A percentile compares a stretch with the other conserved stretches of the same genome.
phyloP scores from a whole-genome alignment of 2,888 invertebrate species.

The Acrocera orbiculus region DNA sequence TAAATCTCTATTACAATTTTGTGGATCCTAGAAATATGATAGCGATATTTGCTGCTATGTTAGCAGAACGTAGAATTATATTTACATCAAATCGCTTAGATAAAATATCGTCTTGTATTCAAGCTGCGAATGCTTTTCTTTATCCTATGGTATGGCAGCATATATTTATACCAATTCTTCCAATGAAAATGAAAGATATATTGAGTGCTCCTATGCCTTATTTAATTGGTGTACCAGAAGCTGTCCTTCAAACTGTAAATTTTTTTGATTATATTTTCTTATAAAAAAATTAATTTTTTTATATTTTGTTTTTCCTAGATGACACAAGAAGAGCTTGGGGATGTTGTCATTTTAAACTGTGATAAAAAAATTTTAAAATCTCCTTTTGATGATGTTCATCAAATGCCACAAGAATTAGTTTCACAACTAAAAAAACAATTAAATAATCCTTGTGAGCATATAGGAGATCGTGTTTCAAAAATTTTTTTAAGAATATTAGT shows the following conservation, averaged over 20 bases:
- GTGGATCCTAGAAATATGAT: constrained; percentile 90
- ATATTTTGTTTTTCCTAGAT: constrained; percentile 23
- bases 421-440: constrained; percentile 31
- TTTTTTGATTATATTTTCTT: background rate
- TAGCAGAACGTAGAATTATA: constrained; percentile 84
- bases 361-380: constrained; percentile 74
- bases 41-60: constrained; percentile 83
- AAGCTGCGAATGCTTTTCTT: constrained; percentile 84
- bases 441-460: constrained; percentile 37
- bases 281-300: background rate
- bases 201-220: constrained; percentile 95
- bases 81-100: constrained; percentile 81
- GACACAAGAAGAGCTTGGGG: constrained; percentile 69
- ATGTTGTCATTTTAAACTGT: constrained; percentile 85
- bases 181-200: constrained; percentile 75
- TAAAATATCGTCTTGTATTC: constrained; percentile 78
- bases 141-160: constrained; percentile 99
- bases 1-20: constrained; percentile 97
- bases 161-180: constrained; percentile 90
- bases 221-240: constrained; percentile 83
- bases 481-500: constrained; percentile 80
- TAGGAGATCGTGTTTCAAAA: constrained; percentile 84
- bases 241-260: constrained; percentile 47
- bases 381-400: constrained; percentile 78
- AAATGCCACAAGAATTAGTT: constrained; percentile 80